A percentile compares a stretch with the other conserved stretches of the same genome.
phyloP scores from a whole-genome alignment of 2,113 vertebrate genomes.

The Baryphthengus martii region DNA sequence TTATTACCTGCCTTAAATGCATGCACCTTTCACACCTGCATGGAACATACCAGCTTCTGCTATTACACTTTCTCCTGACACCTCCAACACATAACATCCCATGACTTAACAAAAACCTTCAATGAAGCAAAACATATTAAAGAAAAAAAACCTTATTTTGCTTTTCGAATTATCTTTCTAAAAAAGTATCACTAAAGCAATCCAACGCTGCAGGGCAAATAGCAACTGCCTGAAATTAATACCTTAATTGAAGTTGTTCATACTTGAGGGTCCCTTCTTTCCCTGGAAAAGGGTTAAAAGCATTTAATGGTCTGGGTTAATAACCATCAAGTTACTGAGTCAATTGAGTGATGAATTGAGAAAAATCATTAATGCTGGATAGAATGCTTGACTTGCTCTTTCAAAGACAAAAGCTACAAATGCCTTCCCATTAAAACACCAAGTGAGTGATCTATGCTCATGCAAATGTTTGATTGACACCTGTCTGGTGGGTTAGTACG shows the following conservation, averaged over 20 bases:
- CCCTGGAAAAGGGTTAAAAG: slow-evolving; percentile 38
- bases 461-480: neutral
- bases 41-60: neutral
- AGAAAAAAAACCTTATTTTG: neutral
- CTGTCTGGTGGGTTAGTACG: neutral
- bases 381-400: slow-evolving; percentile 6
- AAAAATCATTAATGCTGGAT: neutral
- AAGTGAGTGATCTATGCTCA: neutral
- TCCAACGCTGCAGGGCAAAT: neutral
- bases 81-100: neutral
- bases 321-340: slow-evolving; percentile 28
- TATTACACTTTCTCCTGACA: neutral
- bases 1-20: neutral
- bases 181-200: neutral
- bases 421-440: neutral
- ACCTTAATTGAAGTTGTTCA: neutral
- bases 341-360: neutral
- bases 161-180: neutral
- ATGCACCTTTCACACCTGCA: neutral
- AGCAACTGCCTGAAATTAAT: slow-evolving; percentile 35
- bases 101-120: neutral
- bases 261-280: neutral
- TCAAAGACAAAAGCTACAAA: slow-evolving; percentile 33
- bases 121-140: neutral
- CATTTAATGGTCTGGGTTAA: slow-evolving; percentile 41